Evolutionary conservation across 1,140 invertebrate genomes (phyloP), one percentile per base, ranked within the genome.

Genomic region (Nasonia vitripennis): DNA sequence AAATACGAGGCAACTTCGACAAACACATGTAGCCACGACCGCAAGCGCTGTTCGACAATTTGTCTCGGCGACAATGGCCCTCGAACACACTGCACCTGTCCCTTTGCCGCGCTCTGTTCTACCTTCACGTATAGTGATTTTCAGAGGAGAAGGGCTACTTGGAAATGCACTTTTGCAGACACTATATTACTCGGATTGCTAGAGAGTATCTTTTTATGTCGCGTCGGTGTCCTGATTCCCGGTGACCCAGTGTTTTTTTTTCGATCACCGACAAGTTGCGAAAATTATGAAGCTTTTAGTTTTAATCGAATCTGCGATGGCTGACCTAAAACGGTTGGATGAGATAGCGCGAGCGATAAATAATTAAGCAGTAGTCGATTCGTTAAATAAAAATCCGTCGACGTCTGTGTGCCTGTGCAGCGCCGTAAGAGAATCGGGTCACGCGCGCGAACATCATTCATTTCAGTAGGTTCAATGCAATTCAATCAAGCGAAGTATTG

Each of bases 41-140:
- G 86, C 91, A 90, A 91, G 87, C 88, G 87, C 90, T 90, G 90
- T 91, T 92, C 89, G 89, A 91, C 91, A 91, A 91, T 91, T 92
- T 91, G 90, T 91, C 91, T 91, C 80, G 48, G 75, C 81, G 82
- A 81, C 88, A 87, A 88, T 20, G 1, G 17, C 55, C 17, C 55
- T n/a, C 1, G 55, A 7, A 20, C 55, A 62, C 5, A 1, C 34
- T 37, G 34, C 55, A 62, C 55, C 55, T 62, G 55, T 62, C 55
- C 55, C 55, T 62, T 62, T 20, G 14, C 20, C 55, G 17, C 14
- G 4, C 48, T 83, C 41, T 45, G 41, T 23, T 83, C 77, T 86
- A 75, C 74, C 45, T 81, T 34, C 55, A 27, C 27, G 2, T 62
- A 4, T 62, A 4, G 17, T 62, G 17, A 62, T 62, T 62, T 62